These are phyloP conservation scores for Ophonus ardosiacus DNA, from an alignment of 2,888 invertebrate genomes.

Conservation along the genomic window DNA sequence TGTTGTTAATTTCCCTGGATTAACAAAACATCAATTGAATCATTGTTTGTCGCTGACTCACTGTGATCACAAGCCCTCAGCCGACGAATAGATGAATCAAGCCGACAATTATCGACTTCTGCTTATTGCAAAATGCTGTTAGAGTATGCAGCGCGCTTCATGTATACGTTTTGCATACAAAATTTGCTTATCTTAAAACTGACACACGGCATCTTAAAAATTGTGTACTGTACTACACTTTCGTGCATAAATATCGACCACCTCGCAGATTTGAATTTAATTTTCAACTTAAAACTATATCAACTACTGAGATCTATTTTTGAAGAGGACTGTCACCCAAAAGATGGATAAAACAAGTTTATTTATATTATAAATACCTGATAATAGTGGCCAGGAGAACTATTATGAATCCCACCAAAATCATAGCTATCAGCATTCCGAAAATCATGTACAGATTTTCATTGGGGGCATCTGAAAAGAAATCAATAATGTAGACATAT, in stretches of 20 bases:
- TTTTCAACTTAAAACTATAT: too few relatives aligned
- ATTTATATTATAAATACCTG: slow-evolving; percentile 78
- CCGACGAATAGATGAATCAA: slow-evolving; percentile 19
- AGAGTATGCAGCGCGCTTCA: background rate
- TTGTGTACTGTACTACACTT: background rate
- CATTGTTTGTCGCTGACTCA: background rate
- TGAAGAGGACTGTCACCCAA: too few relatives aligned
- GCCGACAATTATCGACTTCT: background rate
- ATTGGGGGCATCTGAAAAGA: slow-evolving; percentile 88
- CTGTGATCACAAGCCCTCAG: slow-evolving; percentile 12
- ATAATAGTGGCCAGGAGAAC: slow-evolving; percentile 89
- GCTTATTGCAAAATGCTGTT: slow-evolving; percentile 19
- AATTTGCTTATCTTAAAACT: background rate
- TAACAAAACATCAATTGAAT: background rate
- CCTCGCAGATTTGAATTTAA: too few relatives aligned
- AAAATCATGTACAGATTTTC: slow-evolving; percentile 91
- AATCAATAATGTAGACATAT: slow-evolving; percentile 59
- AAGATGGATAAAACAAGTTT: background rate
- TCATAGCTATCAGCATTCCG: slow-evolving; percentile 90
- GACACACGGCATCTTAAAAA: background rate
- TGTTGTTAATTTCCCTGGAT: too few relatives aligned
- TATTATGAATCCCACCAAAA: slow-evolving; percentile 88
- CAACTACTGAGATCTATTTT: too few relatives aligned
- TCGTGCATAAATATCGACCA: too few relatives aligned
- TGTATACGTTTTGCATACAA: background rate